Conservation (phyloP, 2,888 invertebrate species). For the Hirudinaria manillensis region DNA sequence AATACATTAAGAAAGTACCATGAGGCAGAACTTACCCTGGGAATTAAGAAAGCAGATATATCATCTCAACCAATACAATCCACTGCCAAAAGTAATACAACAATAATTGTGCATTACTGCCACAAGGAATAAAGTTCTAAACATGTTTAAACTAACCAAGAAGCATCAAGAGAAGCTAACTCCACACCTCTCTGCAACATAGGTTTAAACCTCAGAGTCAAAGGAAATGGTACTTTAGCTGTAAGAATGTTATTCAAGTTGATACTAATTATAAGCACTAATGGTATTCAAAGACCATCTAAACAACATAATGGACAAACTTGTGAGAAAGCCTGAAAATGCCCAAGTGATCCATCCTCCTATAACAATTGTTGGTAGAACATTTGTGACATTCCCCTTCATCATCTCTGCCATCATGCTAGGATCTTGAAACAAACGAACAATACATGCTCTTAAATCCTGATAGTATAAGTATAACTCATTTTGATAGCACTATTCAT, state of each 20-base stretch:
- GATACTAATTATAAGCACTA: neutral
- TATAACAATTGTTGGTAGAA: slow-evolving; percentile 95
- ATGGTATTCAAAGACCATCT: neutral
- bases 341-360: slow-evolving; percentile 99
- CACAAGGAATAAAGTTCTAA: neutral
- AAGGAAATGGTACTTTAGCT: slow-evolving; percentile 96
- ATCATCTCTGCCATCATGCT: slow-evolving; percentile 97
- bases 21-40: slow-evolving; percentile 86
- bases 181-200: slow-evolving; percentile 98
- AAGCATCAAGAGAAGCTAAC: slow-evolving; percentile 85
- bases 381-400: slow-evolving; percentile 96
- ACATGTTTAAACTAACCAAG: slow-evolving; percentile 64
- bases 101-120: neutral
- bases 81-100: neutral
- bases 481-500: no score
- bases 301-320: slow-evolving; percentile 57
- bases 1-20: slow-evolving; percentile 99
- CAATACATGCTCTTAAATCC: neutral
- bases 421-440: slow-evolving; percentile 63
- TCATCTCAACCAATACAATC: no score
- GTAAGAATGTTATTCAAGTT: slow-evolving; percentile 43
- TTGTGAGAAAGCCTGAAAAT: slow-evolving; percentile 99
- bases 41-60: neutral
- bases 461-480: no score
- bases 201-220: slow-evolving; percentile 94